phyloP scores from a whole-genome alignment of 2,797 vertebrate genomes.

The Iguana delicatissima region DNA sequence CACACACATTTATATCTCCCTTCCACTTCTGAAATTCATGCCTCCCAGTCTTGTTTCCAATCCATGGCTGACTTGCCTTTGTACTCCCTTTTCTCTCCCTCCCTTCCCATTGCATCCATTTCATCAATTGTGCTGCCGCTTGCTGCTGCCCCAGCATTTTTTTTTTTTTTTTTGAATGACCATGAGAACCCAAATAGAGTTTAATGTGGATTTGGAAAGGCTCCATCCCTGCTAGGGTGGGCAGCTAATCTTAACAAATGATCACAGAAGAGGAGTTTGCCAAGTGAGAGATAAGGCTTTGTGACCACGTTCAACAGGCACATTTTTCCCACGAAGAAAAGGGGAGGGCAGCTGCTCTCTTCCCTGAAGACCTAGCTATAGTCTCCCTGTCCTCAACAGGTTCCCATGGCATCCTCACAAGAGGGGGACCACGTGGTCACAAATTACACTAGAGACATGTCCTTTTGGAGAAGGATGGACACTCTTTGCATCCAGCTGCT shows the following conservation, averaged over 20 bases:
- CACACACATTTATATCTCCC: neutral
- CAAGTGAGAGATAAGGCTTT: slow-evolving; percentile 69
- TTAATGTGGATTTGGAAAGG: slow-evolving; percentile 71
- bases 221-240: slow-evolving; percentile 70
- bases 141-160: slow-evolving; percentile 65
- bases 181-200: slow-evolving; percentile 60
- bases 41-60: slow-evolving; percentile 55
- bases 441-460: neutral
- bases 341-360: slow-evolving; percentile 45
- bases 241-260: slow-evolving; percentile 73
- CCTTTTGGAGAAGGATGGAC: neutral
- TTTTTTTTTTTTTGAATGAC: slow-evolving; percentile 67
- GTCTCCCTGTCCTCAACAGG: neutral
- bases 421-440: neutral
- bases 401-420: neutral
- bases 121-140: neutral
- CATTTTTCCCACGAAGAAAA: slow-evolving; percentile 69
- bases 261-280: slow-evolving; percentile 68
- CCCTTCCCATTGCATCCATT: neutral
- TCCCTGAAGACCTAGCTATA: rapidly evolving
- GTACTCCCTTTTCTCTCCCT: neutral
- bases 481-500: neutral
- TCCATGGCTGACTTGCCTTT: slow-evolving; percentile 31
- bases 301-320: slow-evolving; percentile 56
- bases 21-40: slow-evolving; percentile 47